Evolutionary conservation across 2,113 vertebrate genomes (phyloP).

Genomic region (Otolemur garnettii): DNA sequence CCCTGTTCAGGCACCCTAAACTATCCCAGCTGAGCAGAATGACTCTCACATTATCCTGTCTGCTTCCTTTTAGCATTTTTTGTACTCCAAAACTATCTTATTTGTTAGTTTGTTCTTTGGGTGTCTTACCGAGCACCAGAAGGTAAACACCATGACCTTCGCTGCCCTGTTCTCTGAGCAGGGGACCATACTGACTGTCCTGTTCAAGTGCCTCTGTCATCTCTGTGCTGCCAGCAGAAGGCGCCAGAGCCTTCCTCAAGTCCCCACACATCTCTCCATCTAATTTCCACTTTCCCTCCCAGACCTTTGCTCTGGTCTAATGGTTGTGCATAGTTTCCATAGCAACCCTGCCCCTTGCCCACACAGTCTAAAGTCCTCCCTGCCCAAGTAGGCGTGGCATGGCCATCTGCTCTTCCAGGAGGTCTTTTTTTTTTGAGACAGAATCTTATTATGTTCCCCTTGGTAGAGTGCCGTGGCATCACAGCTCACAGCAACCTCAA

Average conservation of each 20-base stretch:
- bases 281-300: too few species aligned
- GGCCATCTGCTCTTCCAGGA: not conserved
- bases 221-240: not conserved
- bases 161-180: not conserved
- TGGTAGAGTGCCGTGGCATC: too few species aligned
- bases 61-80: not conserved
- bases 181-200: fast-evolving
- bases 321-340: fast-evolving
- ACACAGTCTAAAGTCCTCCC: fast-evolving
- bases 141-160: not conserved
- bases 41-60: not conserved
- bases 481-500: too few species aligned
- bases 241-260: fast-evolving
- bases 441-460: too few species aligned
- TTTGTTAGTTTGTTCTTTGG: not conserved
- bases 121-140: not conserved
- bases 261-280: fast-evolving
- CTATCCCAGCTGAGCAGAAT: not conserved
- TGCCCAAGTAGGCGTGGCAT: not conserved
- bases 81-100: not conserved
- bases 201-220: fast-evolving
- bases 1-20: not conserved
- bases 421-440: too few species aligned
- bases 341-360: not conserved
- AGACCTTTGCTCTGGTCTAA: not conserved